Evolutionary conservation across 2,113 vertebrate species (phyloP), one percentile per base, ranked within the genome.

Genomic region (Equus quagga): DNA sequence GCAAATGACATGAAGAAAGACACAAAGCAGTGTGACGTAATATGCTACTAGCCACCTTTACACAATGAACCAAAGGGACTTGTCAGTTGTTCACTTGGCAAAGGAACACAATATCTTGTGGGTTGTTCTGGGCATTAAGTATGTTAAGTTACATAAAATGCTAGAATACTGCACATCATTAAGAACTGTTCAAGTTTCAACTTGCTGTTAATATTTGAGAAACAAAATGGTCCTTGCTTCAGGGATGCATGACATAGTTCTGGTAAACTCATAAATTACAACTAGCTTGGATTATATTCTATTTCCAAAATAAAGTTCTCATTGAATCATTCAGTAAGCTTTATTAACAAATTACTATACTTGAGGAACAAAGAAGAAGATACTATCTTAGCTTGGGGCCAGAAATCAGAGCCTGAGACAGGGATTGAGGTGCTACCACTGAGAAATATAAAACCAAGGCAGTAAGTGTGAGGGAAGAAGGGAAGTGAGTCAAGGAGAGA

Each of bases 191-290:
- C 56, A 28, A 70, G 33, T 73, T n/a, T 60, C 87, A 31, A 9
- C 23, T 79, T 69, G 36, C 23, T 72, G 21, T 90, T 96, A 24
- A 60, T 79, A 62, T 72, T 89, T 89, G 83, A 75, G 69, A 95
- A 82, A n/a, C 10, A 72, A n/a, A 85, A 51, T 79, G 11, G 17
- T 67, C 49, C 41, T 89, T 85, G 6, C 28, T 81, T 13, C n/a
- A 62, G 51, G 56, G 24, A 9, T 95, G 5, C n/a, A 76, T 78
- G 46, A 24, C 69, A 78, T 26, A 64, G 11, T 82, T 89, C 46
- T 33, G 14, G 36, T 54, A 73, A 94, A 67, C 1, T 56, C 91
- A 46, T 85, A 75, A 41, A 33, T 26, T 64, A 31, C 3, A 58
- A 56, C 5, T 60, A 23, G 17, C 26, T 73, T 96, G 67, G 76